Base-by-base conservation (phyloP, 2,888 invertebrate species). In the Syrphus vitripennis region DNA sequence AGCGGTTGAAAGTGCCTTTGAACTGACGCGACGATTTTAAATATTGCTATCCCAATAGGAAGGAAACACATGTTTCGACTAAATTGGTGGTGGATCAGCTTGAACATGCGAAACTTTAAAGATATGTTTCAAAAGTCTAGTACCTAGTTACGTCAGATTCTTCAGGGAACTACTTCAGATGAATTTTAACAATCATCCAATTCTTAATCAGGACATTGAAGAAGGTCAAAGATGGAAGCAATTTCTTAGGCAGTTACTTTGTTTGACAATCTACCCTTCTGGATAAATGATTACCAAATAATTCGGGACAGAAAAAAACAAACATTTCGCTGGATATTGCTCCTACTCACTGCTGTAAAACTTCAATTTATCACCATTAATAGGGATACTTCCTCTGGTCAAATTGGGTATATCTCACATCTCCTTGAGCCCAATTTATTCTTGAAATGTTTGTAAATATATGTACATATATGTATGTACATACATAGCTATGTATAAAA, bases 341-440 rank as follows among this genome's bases (percentile, higher is more conserved):
- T 57, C 19, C 45, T n/a, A n/a, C n/a, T n/a, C n/a, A n/a, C n/a
- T 55, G n/a, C 45, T 70, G 57, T 40, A 53, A 50, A 76, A 61
- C 59, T 76, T 40, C 81, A 84, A 84, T 84, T 81, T 72, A 84
- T 84, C 84, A 76, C 76, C 45, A 29, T 70, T 71, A 81, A 84
- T 84, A 74, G 37, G 72, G 65, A 80, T 81, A 81, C 83, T 81
- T 84, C 71, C 84, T 76, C 71, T 53, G 55, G 57, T 65, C 70
- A 80, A 83, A 80, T 79, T 83, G 69, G 79, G 45, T 74, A 74
- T 74, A 83, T 61, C 53, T 69, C 78, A 69, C 67, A 72, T 78
- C 72, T 50, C 67, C 72, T 83, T 42, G 65, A 71, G 65, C n/a
- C 65, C 72, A 72, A 67, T 71, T 83, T 78, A 40, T 78, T 26